A percentile compares a stretch with the other conserved stretches of the same genome.
Evolutionary conservation across 2,797 vertebrate species (phyloP).

Genomic region (Sitta carolinensis): DNA sequence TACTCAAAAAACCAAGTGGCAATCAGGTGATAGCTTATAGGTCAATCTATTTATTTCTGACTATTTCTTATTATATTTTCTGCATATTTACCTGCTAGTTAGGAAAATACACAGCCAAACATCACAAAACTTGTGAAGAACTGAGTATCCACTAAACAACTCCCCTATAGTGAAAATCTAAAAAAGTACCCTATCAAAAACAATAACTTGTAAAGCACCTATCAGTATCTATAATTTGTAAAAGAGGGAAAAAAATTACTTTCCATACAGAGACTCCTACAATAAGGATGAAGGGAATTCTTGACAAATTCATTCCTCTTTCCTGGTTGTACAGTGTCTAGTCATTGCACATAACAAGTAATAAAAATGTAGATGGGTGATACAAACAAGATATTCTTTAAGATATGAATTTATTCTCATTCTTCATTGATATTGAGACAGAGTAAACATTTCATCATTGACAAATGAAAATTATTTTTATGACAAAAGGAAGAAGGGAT

Average conservation of each 20-base stretch:
- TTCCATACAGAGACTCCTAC: slow-evolving; percentile 10
- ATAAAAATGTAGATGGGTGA: slow-evolving; percentile 42
- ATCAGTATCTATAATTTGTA: not conserved
- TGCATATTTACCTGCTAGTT: not conserved
- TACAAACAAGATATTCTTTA: slow-evolving; percentile 16
- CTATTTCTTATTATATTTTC: not conserved
- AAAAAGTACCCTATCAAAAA: not conserved
- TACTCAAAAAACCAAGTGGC: not conserved
- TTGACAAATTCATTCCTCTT: slow-evolving; percentile 51
- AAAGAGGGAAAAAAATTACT: not conserved
- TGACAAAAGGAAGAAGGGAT: not conserved
- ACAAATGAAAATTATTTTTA: not conserved
- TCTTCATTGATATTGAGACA: not conserved
- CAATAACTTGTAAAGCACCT: not conserved
- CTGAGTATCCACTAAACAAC: not conserved
- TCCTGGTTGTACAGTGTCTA: slow-evolving; percentile 26
- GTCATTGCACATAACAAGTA: not conserved
- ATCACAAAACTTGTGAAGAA: not conserved
- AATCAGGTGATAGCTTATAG: not conserved
- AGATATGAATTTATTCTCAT: not conserved
- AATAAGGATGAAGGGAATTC: slow-evolving; percentile 46
- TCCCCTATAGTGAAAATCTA: not conserved
- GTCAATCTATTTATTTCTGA: not conserved
- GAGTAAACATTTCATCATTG: not conserved
- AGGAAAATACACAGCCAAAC: not conserved